Percentiles rank a stretch among this genome's conserved stretches.
phyloP scores from a whole-genome alignment of 2,113 vertebrate species.

The Rhabdomys dilectus region DNA sequence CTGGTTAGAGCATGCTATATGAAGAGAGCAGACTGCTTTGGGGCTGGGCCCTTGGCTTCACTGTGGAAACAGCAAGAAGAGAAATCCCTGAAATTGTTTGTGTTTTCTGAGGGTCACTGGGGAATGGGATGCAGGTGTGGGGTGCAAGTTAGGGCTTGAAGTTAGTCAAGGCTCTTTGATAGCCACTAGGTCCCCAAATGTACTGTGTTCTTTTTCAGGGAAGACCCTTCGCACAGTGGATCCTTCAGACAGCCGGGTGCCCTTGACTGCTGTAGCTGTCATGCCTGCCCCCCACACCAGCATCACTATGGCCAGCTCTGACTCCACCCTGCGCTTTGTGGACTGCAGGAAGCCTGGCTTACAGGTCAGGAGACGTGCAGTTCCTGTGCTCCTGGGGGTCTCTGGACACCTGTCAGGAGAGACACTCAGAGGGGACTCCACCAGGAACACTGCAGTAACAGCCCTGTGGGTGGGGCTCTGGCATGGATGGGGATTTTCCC shows the following conservation, averaged over 20 bases:
- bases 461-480: background rate
- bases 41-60: background rate
- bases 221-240: constrained; percentile 95
- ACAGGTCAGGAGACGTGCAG: constrained; percentile 88
- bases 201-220: constrained; percentile 84
- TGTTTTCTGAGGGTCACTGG: background rate
- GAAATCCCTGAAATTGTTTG: background rate
- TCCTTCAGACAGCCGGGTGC: constrained; percentile 93
- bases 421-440: background rate
- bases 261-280: constrained; percentile 94
- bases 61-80: background rate
- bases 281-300: constrained; percentile 97
- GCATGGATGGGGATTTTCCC: background rate
- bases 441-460: background rate
- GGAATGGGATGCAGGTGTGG: background rate
- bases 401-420: background rate
- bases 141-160: background rate
- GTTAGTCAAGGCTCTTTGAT: background rate
- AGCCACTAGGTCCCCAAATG: background rate
- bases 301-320: constrained; percentile 94
- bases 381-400: background rate
- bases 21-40: background rate
- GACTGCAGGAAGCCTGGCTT: constrained; percentile 96
- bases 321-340: constrained; percentile 97
- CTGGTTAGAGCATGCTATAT: background rate